Base-by-base conservation (phyloP, 2,888 invertebrate species). In the Andrena bucephala region DNA sequence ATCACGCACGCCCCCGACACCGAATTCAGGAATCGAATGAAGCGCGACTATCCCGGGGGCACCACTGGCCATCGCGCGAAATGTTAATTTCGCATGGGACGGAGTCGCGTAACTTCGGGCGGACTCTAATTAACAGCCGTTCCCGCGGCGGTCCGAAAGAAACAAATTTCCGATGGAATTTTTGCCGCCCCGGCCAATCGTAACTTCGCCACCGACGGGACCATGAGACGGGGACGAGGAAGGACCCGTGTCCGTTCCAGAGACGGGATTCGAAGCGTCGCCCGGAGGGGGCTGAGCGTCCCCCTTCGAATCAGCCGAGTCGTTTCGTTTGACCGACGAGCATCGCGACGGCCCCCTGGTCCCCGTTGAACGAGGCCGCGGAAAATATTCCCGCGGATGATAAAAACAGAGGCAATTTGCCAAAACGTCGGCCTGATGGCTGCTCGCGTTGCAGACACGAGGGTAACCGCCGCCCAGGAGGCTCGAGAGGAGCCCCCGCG, bases 321-420 rank as follows among this genome's bases (percentile, higher is more conserved):
- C 48, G 42, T 67, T 72, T 27, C 66, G 77, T 71, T 73, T 72
- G 73, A 66, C 74, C 36, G 63, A 33, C 57, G 76, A 66, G 73
- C 8, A 52, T 48, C 69, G 77, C 54, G 69, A 70, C 29, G 63
- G 31, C 62, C 24, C 63, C 59, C 8, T 8, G 31, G 31, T 31
- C 33, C 73, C 16, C 29, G 54, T 50, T 65, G n/a, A 16, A 6
- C n/a, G 66, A 54, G 72, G 29, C 48, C 71, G 54, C 76, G 70
- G 67, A 69, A 42, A 85, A 86, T 88, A 88, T 87, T 84, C 84
- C 63, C 52, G 71, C 74, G 75, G 81, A 27, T 29, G 89, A 90
- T 88, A 91, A 90, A 92, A 90, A 89, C 85, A 83, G 82, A 81
- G 91, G 92, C 91, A 92, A 90, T 92, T 91, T 92, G 90, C 86